phyloP scores from a whole-genome alignment of 2,113 vertebrate genomes.

The Triplophysa tibetana region DNA sequence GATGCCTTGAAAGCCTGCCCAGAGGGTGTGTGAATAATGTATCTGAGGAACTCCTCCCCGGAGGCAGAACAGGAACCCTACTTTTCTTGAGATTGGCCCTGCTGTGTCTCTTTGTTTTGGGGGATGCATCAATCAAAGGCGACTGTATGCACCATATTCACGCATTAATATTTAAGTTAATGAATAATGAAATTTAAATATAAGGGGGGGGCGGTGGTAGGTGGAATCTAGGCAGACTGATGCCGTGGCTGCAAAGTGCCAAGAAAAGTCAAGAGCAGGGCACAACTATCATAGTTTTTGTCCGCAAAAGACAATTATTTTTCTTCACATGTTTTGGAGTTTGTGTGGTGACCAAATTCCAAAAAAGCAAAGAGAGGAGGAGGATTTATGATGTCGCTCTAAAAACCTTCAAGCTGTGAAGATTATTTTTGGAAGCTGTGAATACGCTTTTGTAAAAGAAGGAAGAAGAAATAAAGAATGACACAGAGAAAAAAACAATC shows the following conservation, averaged over 20 bases:
- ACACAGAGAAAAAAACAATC: background rate
- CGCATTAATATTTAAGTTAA: constrained; percentile 99
- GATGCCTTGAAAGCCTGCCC: constrained; percentile 99
- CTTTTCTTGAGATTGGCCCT: constrained; percentile 93
- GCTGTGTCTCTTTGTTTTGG: constrained; percentile 96
- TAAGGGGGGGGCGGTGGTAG: constrained; percentile 49
- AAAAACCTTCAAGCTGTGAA: background rate
- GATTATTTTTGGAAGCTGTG: background rate
- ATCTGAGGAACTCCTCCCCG: constrained; percentile 97
- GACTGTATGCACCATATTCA: constrained; percentile 89
- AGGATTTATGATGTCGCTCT: no score
- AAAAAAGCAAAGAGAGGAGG: no score
- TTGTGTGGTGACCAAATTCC: background rate
- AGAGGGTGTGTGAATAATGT: constrained; percentile 99
- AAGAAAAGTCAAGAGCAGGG: constrained; percentile 4
- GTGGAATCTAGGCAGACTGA: constrained; percentile 39
- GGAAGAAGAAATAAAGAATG: background rate
- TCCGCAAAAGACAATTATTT: background rate
- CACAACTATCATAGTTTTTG: constrained; percentile 1
- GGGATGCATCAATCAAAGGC: constrained; percentile 95
- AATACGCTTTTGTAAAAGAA: background rate
- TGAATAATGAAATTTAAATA: constrained; percentile 88
- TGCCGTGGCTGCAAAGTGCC: constrained; percentile 69
- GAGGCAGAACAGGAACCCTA: constrained; percentile 90
- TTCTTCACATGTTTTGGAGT: constrained; percentile 4